phyloP scores from a whole-genome alignment of 2,888 invertebrate species.

The Lepidonotus clava region DNA sequence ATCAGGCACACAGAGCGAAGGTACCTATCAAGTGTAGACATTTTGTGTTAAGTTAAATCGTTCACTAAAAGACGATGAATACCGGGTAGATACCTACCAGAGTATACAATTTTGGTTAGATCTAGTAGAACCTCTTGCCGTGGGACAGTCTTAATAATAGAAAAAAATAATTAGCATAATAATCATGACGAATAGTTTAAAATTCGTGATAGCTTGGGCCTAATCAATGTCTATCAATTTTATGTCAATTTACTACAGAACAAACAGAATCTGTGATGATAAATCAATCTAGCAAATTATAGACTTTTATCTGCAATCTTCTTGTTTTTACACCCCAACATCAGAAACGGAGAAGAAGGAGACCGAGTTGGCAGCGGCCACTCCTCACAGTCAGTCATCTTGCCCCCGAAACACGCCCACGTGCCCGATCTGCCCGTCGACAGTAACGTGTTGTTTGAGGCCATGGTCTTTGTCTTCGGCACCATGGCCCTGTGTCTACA shows the following conservation, averaged over 20 bases:
- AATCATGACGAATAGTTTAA: too few species aligned
- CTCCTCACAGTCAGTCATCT: neutral
- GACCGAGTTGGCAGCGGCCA: neutral
- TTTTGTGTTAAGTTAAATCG: too few species aligned
- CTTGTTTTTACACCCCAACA: neutral
- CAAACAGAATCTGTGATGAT: neutral
- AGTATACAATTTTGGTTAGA: too few species aligned
- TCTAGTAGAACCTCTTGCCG: too few species aligned
- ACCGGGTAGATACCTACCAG: too few species aligned
- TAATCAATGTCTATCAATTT: neutral
- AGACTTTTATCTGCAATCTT: neutral
- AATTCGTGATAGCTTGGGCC: neutral
- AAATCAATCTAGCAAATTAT: neutral
- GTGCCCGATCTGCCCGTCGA: slow-evolving; percentile 85
- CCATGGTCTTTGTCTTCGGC: slow-evolving; percentile 90
- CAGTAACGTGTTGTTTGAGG: slow-evolving; percentile 91
- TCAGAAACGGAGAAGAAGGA: slow-evolving; percentile 37
- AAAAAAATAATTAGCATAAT: too few species aligned
- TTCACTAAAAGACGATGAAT: too few species aligned
- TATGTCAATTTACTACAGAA: neutral
- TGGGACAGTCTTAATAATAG: too few species aligned
- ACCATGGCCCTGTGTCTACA: slow-evolving; percentile 90
- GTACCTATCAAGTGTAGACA: too few species aligned
- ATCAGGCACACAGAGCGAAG: too few species aligned
- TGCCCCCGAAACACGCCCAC: slow-evolving; percentile 76